phyloP scores from a whole-genome alignment of 2,797 vertebrate species.

The Heterohyrax brucei region DNA sequence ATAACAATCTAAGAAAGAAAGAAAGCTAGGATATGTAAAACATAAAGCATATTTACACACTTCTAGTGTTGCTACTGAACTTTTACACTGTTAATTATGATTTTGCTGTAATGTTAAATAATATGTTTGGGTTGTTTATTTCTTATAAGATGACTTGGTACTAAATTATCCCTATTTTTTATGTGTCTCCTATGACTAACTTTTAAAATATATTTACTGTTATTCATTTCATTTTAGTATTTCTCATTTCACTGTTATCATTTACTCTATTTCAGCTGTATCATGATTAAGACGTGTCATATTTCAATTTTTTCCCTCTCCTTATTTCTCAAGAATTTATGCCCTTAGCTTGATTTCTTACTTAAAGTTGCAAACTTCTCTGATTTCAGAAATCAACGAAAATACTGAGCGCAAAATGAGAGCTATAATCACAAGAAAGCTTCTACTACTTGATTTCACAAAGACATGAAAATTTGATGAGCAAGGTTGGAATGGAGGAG shows the following conservation, averaged over 20 bases:
- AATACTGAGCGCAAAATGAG: conserved; percentile 80
- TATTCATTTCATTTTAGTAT: conserved; percentile 68
- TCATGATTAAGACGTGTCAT: conserved; percentile 68
- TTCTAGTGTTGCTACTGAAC: conserved; percentile 57
- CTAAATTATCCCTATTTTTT: conserved; percentile 78
- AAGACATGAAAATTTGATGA: conserved; percentile 85
- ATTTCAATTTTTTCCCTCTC: conserved; percentile 68
- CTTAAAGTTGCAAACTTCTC: conserved; percentile 81
- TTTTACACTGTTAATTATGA: conserved; percentile 67
- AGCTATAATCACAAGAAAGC: conserved; percentile 87
- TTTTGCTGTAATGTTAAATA: conserved; percentile 76
- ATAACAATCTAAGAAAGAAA: conserved; percentile 43
- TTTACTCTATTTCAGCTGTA: conserved; percentile 77
- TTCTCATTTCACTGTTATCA: conserved; percentile 67
- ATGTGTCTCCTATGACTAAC: conserved; percentile 63
- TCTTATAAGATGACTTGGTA: conserved; percentile 60
- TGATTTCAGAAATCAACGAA: conserved; percentile 85
- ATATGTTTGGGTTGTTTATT: conserved; percentile 71
- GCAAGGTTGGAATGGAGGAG: conserved; percentile 22
- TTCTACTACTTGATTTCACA: conserved; percentile 85
- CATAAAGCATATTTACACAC: background rate
- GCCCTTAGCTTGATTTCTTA: conserved; percentile 75
- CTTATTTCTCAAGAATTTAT: conserved; percentile 75
- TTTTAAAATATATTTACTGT: conserved; percentile 80
- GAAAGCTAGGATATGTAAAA: background rate